Evolutionary conservation across 2,113 vertebrate genomes (phyloP), one percentile per base, ranked within the genome.

Genomic region (Periophthalmodon schlosseri): DNA sequence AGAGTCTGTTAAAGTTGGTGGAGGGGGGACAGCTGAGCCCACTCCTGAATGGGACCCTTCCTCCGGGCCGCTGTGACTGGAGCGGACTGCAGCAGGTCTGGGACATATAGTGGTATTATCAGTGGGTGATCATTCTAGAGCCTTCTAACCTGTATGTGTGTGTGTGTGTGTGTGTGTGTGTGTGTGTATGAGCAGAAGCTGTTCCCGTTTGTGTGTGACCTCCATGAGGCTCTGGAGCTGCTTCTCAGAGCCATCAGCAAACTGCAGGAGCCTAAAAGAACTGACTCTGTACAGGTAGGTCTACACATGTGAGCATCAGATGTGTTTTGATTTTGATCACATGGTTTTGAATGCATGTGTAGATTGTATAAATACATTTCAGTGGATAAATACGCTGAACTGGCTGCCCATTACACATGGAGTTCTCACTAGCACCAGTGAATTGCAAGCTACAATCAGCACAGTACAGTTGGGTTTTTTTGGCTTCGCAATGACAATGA

Each of bases 61-160:
- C 93, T 69, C 95, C 95, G 90, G 88, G 92, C 89, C 95, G 95
- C 83, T 36, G 89, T 81, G 94, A 96, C 88, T 99, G 97, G 97
- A 91, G 95, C 73, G 94, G 95, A 4, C 95, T 97, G 82, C 96
- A 97, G 90, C 95, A 96, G 95, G 97, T 99, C 49, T 57, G 69
- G 36, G 39, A 18, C 61, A 18, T 20, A 4, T 5, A 39, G 20
- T 2, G 9, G n/a, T 10, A 6, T 10, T 1, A 9, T 56, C n/a
- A n/a, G n/a, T n/a, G 0, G 21, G 5, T 21, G 7, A 56, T 10
- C 8, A 56, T 21, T n/a, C 20, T 2, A 56, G 20, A 56, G 52
- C 5, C 52, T 56, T 56, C 9, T 56, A 28, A 28, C 28, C 28
- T 39, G 36, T 39, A 1, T 39, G 36, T 39, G 36, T 39, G 5